Base-by-base conservation (phyloP, 2,797 vertebrate genomes). In the Hydrocynus forskahlii region DNA sequence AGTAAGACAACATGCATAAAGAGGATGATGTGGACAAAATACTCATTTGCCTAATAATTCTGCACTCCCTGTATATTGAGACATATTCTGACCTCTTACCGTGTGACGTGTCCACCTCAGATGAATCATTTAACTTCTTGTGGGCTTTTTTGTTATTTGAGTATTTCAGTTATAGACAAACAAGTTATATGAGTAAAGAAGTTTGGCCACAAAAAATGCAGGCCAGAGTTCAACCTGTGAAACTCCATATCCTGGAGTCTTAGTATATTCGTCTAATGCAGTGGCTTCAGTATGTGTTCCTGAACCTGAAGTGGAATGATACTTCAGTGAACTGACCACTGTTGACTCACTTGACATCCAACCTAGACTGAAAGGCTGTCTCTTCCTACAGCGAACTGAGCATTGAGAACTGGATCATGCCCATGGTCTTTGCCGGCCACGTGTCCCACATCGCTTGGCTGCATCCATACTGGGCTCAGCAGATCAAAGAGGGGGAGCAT, bases 321-420 rank as follows among this genome's bases (percentile, higher is more conserved):
- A 59, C 10, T 40, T 59, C 19, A 43, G 25, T 57, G 21, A 71
- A 54, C 8, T 38, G 52, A 13, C 52, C 29, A n/a, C 54, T 13
- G 54, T 59, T 57, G 35, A 73, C 52, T 40, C 52, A 19, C 25
- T 73, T 73, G 48, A 73, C 70, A 57, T 59, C 54, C 43, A 50
- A 23, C 59, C 25, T 17, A 1, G 29, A n/a, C 38, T 67, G 29
- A 67, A n/a, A 43, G 38, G 16, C 12, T 75, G 40, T 0, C 68
- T 21, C 73, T 1, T 17, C 45, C 57, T 81, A 66, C 17, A 99
- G 97, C 87, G 93, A 95, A 87, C 52, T 95, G 83, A 95, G 97
- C 86, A 99, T 99, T 89, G 97, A 99, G 83, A 99, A 99, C 89
- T 99, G 98, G 98, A 99, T 95, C 23, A 95, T 99, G 94, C 97